Evolutionary conservation across 1,140 invertebrate genomes (phyloP), one percentile per base, ranked within the genome.

Genomic region (Calosoma granatense): DNA sequence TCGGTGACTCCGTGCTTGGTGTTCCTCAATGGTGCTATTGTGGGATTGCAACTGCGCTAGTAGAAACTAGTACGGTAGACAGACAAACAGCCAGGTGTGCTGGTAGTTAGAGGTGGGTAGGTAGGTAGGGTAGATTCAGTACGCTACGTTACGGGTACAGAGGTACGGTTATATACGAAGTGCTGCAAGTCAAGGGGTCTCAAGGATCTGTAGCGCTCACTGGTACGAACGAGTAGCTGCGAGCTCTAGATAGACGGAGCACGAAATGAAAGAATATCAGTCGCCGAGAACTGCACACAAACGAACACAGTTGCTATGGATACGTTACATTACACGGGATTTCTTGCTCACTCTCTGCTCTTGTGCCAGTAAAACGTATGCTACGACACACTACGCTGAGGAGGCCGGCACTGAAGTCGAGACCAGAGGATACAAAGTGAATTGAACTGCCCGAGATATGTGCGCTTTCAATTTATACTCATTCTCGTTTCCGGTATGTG

Each of bases 221-320:
- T 36, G 26, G n/a, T n/a, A 36, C 26, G 26, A 36, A n/a, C 26
- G 26, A 36, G 26, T n/a, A n/a, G 26, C 26, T 36, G 26, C 6
- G 26, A 36, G 6, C 6, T 36, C 26, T n/a, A 36, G 26, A 36
- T 36, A 36, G 26, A 36, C 26, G 26, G 26, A 6, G 4, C 41
- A 11, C 15, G 3, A 47, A 47, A 47, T 4, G 41, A 47, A 47
- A 11, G 41, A 12, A 47, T 9, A 47, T 47, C 41, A 47, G 41
- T 47, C 17, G 41, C 41, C 15, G 15, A 17, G 9, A 17, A 11
- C 41, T 47, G 15, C 41, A 47, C 15, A 47, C 41, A 4, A 17
- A 47, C 41, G 6, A 17, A 47, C 17, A 17, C 41, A 47, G 41
- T 47, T 47, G 41, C 41, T 47, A 47, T 47, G 41, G 41, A 47